Evolutionary conservation across 2,888 invertebrate genomes (phyloP).

Genomic region (Meiosimyza decipiens): DNA sequence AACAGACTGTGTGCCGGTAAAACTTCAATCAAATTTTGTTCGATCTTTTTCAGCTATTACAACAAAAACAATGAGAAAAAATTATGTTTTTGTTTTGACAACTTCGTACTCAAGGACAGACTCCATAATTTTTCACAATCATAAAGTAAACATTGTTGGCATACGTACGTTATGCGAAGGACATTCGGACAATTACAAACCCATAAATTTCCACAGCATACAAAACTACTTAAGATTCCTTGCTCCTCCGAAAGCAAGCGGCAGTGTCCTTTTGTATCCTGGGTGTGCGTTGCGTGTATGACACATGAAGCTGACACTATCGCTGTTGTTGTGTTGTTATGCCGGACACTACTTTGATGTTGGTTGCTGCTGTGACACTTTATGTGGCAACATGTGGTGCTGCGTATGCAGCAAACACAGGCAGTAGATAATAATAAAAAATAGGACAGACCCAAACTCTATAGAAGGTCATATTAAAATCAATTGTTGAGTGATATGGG

Average conservation of each 20-base stretch:
- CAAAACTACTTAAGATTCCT: constrained; percentile 4
- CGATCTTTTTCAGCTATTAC: too few relatives aligned
- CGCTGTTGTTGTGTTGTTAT: constrained; percentile 22
- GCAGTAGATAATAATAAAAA: constrained; percentile 29
- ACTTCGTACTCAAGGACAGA: neutral
- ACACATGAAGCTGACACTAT: constrained; percentile 50
- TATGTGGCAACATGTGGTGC: constrained; percentile 51
- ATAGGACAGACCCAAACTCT: constrained; percentile 1
- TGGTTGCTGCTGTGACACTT: constrained; percentile 52
- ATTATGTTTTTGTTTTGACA: neutral
- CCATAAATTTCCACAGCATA: constrained; percentile 22
- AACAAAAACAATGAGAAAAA: too few relatives aligned
- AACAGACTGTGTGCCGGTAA: too few relatives aligned
- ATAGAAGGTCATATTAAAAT: constrained; percentile 25
- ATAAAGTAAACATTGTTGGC: constrained; percentile 40
- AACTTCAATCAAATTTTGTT: too few relatives aligned
- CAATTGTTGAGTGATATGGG: constrained; percentile 27
- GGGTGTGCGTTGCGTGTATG: constrained; percentile 29
- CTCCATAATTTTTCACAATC: neutral
- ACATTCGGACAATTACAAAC: constrained; percentile 54
- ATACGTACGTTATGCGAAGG: constrained; percentile 47
- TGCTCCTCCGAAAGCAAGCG: too few relatives aligned
- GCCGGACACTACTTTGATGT: constrained; percentile 34
- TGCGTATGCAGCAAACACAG: too few relatives aligned
- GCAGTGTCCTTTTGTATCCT: too few relatives aligned